A percentile compares a stretch with the other conserved stretches of the same genome.
Conservation (phyloP, 1,140 invertebrate genomes). For the Augochlora pura region DNA sequence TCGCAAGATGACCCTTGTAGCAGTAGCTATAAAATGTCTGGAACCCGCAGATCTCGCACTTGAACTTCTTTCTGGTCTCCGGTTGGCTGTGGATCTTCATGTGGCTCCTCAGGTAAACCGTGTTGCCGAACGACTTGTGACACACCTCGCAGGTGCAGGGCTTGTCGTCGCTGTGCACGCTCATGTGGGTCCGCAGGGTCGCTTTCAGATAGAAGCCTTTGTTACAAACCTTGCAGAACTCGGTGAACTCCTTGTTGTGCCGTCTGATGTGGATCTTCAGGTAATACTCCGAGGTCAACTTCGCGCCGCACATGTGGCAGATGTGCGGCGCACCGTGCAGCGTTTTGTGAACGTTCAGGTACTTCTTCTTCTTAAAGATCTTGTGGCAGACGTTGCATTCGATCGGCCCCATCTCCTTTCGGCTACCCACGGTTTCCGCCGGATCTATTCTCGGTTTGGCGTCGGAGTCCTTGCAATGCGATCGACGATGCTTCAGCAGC, state of each 20-base stretch:
- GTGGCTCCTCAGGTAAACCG: slow-evolving; percentile 65
- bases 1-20: slow-evolving; percentile 80
- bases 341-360: slow-evolving; percentile 64
- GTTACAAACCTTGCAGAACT: slow-evolving; percentile 84
- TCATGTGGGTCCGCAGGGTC: slow-evolving; percentile 68
- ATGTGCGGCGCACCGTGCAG: slow-evolving; percentile 60
- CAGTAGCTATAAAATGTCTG: slow-evolving; percentile 65
- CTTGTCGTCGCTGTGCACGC: slow-evolving; percentile 64
- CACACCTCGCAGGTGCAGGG: slow-evolving; percentile 77
- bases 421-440: slow-evolving; percentile 5
- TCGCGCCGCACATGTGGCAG: slow-evolving; percentile 71
- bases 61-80: slow-evolving; percentile 59
- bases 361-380: slow-evolving; percentile 70
- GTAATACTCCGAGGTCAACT: slow-evolving; percentile 63
- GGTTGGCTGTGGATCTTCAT: slow-evolving; percentile 63
- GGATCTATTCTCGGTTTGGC: slow-evolving; percentile 78
- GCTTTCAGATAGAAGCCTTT: slow-evolving; percentile 87
- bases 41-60: slow-evolving; percentile 67
- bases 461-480: slow-evolving; percentile 11
- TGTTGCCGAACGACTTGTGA: slow-evolving; percentile 77
- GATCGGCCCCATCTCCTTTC: slow-evolving; percentile 83
- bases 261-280: slow-evolving; percentile 69
- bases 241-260: slow-evolving; percentile 71
- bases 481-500: slow-evolving; percentile 81
- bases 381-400: slow-evolving; percentile 79